Evolutionary conservation across 2,113 vertebrate species (phyloP).

Genomic region (Otis tarda): DNA sequence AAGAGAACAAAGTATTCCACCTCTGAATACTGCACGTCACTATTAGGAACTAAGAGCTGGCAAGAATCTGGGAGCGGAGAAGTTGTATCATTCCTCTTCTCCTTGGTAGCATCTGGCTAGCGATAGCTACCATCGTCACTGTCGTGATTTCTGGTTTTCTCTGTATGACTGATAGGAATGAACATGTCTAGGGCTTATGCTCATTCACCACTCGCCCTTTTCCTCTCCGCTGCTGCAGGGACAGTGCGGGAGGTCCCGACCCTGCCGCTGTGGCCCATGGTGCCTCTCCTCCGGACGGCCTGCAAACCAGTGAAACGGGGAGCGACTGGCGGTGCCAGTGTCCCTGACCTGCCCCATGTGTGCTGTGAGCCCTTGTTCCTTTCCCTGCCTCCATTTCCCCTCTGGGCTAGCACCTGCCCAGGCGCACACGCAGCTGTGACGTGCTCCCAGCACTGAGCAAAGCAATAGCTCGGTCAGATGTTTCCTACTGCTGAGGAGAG

Average conservation of each 20-base stretch:
- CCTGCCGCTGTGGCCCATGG: fast-evolving
- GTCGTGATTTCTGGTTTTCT: not conserved
- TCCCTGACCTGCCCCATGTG: not conserved
- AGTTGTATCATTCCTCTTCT: not conserved
- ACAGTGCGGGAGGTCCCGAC: fast-evolving
- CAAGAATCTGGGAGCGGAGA: not conserved
- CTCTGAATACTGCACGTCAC: not conserved
- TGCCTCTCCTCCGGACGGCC: not conserved
- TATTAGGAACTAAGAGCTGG: not conserved
- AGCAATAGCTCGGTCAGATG: not conserved
- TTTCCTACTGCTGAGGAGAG: not conserved
- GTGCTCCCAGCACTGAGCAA: not conserved
- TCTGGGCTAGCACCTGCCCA: not conserved
- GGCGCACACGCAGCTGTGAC: not conserved
- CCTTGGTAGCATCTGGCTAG: not conserved
- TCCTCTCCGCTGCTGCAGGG: not conserved
- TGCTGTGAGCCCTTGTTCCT: not conserved
- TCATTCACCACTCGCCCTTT: not conserved
- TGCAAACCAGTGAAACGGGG: not conserved
- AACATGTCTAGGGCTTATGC: not conserved
- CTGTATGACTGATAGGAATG: not conserved
- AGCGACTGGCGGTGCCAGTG: not conserved
- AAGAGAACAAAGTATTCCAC: not conserved
- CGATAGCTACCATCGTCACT: not conserved
- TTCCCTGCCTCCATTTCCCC: not conserved